Evolutionary conservation across 1,140 invertebrate species (phyloP), one percentile per base, ranked within the genome.

Genomic region (Hermetia illucens): DNA sequence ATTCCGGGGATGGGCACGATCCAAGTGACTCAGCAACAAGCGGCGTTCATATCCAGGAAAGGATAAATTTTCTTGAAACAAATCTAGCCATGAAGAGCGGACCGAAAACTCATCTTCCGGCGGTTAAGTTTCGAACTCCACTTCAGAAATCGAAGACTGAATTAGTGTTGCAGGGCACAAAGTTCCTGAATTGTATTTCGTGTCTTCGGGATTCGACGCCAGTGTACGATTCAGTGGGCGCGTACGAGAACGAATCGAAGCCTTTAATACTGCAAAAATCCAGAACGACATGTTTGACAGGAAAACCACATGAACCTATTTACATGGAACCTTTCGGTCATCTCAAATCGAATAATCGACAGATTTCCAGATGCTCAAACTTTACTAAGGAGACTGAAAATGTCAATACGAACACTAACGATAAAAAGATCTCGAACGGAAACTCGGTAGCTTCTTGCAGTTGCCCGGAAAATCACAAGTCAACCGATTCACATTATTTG

Each of bases 261-360:
- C 19, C 19, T 12, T 9, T 19, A 21, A 21, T 9, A 6, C 9
- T 13, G 22, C 16, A 35, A 15, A 19, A 33, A 17, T 17, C 6
- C 24, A 12, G 15, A 33, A 33, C 12, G 10, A 12, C 8, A 33
- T 10, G 9, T 15, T 18, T 18, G 19, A 33, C 24, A 13, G 24
- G 24, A 16, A 22, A 22, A 6, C n/a, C 5, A 21, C 12, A 16
- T 17, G 41, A 42, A 24, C 32, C 29, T 9, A 42, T 42, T 35
- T 42, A 42, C 19, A 42, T 42, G 41, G 41, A 42, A 39, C 41
- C 41, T 12, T 42, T 33, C 30, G 22, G 12, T n/a, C 40, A 42
- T 42, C 34, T 42, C 20, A 41, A 41, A 21, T 18, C 27, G 5
- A 16, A 17, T 17, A 32, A 5, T n/a, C n/a, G 13, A 32, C 5